Percentiles rank a stretch among this genome's conserved stretches.
phyloP scores from a whole-genome alignment of 2,888 invertebrate genomes.

The Resseliella maxima region DNA sequence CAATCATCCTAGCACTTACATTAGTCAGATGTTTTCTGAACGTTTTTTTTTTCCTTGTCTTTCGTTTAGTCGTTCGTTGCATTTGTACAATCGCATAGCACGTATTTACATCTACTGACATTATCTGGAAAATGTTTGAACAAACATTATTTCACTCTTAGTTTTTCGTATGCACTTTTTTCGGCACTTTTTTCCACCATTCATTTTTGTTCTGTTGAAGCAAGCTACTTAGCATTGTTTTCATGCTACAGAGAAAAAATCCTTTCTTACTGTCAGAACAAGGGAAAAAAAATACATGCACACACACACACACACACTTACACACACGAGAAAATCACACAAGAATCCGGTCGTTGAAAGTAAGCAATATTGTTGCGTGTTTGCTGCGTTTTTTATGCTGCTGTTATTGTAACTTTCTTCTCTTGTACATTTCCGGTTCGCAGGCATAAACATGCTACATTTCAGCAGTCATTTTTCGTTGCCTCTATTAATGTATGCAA shows the following conservation, averaged over 20 bases:
- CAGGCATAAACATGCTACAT: conserved; percentile 49
- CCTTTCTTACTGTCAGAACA: neutral
- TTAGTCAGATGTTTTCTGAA: neutral
- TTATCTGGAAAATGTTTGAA: conserved; percentile 10
- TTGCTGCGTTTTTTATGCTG: conserved; percentile 5
- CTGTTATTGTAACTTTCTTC: no score
- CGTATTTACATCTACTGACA: conserved; percentile 35
- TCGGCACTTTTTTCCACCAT: neutral
- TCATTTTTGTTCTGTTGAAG: neutral
- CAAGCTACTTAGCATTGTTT: conserved; percentile 48
- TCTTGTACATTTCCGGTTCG: conserved; percentile 34
- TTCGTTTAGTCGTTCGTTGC: neutral
- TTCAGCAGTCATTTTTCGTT: conserved; percentile 2
- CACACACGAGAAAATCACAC: conserved; percentile 45
- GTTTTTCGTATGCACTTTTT: conserved; percentile 24
- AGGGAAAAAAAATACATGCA: neutral
- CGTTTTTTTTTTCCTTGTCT: neutral
- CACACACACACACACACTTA: no score
- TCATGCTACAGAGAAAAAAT: neutral
- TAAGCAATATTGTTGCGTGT: conserved; percentile 51
- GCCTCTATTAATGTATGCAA: neutral
- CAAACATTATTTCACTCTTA: conserved; percentile 35
- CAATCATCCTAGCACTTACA: conserved; percentile 29
- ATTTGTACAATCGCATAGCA: neutral
- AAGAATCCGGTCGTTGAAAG: conserved; percentile 50